These are phyloP conservation scores for Phortica magna DNA, from an alignment of 2,888 invertebrate species.

Conservation along the genomic window DNA sequence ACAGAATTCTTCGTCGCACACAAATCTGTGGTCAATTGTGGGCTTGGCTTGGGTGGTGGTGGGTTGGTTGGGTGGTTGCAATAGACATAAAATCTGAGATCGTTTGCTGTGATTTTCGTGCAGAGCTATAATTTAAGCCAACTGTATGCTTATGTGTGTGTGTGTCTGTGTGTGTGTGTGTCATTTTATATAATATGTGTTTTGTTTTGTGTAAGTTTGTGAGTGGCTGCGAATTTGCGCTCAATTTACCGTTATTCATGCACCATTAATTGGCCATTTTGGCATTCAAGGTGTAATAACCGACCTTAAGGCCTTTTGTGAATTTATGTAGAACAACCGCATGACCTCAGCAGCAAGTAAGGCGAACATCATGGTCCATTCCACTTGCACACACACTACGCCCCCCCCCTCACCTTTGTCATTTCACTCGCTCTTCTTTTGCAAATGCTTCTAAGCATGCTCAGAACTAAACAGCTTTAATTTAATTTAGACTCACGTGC, in stretches of 20 bases:
- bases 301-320: slow-evolving; percentile 23
- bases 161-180: slow-evolving; percentile 17
- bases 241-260: slow-evolving; percentile 68
- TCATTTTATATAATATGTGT: slow-evolving; percentile 31
- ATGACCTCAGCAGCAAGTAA: slow-evolving; percentile 19
- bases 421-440: slow-evolving; percentile 4
- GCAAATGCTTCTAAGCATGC: slow-evolving; percentile 27
- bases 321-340: slow-evolving; percentile 40
- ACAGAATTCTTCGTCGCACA: background rate
- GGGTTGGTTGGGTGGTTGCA: background rate
- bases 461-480: slow-evolving; percentile 73
- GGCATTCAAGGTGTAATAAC: slow-evolving; percentile 63
- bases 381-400: slow-evolving; percentile 26
- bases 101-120: slow-evolving; percentile 19
- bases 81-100: slow-evolving; percentile 26
- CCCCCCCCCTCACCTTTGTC: slow-evolving; percentile 1
- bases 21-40: slow-evolving; percentile 23
- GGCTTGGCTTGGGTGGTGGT: background rate
- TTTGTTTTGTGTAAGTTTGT: slow-evolving; percentile 40
- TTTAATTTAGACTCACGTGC: slow-evolving; percentile 62
- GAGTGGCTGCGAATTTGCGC: slow-evolving; percentile 46
- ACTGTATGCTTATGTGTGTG: background rate
- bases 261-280: slow-evolving; percentile 68
- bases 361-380: background rate
- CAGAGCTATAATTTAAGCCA: background rate